Percentiles rank a stretch among this genome's conserved stretches.
Conservation (phyloP, 2,888 invertebrate species). For the Synergus umbraculus region DNA sequence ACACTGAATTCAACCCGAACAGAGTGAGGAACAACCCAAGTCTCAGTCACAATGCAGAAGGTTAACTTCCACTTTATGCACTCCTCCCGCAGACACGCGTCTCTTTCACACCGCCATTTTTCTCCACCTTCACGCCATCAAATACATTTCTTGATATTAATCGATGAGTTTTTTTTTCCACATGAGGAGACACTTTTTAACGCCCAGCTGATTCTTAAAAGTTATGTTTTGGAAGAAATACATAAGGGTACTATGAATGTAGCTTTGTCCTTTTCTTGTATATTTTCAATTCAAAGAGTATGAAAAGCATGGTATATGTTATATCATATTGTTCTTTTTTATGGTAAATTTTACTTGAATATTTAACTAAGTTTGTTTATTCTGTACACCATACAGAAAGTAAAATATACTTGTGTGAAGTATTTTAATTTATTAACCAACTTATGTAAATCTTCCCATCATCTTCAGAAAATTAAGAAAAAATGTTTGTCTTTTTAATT, state of each 20-base stretch:
- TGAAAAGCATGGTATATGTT: too few species aligned
- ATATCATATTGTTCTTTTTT: too few species aligned
- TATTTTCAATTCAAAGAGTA: neutral
- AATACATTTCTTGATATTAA: constrained; percentile 27
- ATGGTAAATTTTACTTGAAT: neutral
- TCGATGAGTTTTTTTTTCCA: constrained; percentile 22
- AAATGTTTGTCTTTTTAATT: neutral
- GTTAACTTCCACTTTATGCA: constrained; percentile 16
- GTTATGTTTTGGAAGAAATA: constrained; percentile 28
- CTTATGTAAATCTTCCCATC: too few species aligned
- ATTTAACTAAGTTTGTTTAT: too few species aligned
- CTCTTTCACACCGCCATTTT: constrained; percentile 20
- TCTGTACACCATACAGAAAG: neutral
- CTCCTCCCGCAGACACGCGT: constrained; percentile 39
- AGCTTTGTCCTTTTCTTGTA: constrained; percentile 7
- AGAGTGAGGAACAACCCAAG: constrained; percentile 10
- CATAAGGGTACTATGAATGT: neutral
- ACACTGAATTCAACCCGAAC: constrained; percentile 53
- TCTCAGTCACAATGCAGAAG: constrained; percentile 6
- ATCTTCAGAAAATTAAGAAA: neutral
- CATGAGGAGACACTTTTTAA: constrained; percentile 4
- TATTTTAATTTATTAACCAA: too few species aligned
- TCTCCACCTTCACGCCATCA: constrained; percentile 33
- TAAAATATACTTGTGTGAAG: too few species aligned
- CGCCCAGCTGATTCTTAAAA: neutral